Conservation (phyloP, 2,113 vertebrate species). For the Electrona antarctica region DNA sequence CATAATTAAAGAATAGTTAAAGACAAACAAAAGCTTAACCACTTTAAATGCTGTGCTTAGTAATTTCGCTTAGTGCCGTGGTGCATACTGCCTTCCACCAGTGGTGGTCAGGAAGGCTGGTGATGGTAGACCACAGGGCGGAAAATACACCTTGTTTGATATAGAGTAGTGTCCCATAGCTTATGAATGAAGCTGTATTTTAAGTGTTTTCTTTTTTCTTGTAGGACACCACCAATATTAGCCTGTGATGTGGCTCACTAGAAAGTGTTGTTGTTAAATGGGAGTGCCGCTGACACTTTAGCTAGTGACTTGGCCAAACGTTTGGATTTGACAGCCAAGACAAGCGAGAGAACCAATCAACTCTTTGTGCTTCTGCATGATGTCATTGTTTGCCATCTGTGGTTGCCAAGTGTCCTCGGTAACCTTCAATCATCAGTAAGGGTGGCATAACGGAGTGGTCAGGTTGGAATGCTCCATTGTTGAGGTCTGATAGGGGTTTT, state of each 20-base stretch:
- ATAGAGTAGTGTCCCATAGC: neutral
- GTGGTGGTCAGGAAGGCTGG: slow-evolving; percentile 39
- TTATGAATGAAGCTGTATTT: neutral
- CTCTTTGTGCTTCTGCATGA: too few species aligned
- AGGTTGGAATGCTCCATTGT: slow-evolving; percentile 38
- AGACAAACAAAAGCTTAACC: slow-evolving; percentile 7
- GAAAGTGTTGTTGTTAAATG: neutral
- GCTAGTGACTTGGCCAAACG: neutral
- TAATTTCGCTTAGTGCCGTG: slow-evolving; percentile 17
- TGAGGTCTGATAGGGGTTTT: slow-evolving; percentile 22
- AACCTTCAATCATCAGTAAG: slow-evolving; percentile 13
- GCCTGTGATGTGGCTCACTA: neutral
- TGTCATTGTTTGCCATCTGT: neutral
- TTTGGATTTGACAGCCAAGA: neutral
- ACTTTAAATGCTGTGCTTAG: slow-evolving; percentile 35
- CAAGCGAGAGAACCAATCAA: neutral
- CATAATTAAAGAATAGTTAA: slow-evolving; percentile 4
- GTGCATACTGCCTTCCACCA: slow-evolving; percentile 44
- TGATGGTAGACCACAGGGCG: slow-evolving; percentile 48
- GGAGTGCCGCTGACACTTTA: neutral
- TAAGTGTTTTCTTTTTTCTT: neutral
- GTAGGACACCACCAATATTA: neutral
- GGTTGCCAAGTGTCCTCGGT: neutral
- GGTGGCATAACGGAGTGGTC: slow-evolving; percentile 29
- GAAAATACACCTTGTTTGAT: slow-evolving; percentile 38